Base-by-base conservation (phyloP, 2,888 invertebrate species). In the Hirudinaria manillensis region DNA sequence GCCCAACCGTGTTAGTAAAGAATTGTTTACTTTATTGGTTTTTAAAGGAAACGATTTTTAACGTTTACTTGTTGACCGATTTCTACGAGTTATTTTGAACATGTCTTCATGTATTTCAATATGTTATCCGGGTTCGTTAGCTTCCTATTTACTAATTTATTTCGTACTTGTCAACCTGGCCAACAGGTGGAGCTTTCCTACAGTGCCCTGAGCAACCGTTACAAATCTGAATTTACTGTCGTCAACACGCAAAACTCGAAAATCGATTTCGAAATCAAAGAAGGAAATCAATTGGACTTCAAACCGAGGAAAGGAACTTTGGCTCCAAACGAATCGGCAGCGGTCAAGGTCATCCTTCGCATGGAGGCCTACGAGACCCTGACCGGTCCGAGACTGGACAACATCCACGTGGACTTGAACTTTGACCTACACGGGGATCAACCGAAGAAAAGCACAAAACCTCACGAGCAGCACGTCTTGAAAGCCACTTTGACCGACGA, bases 241-340 rank as follows among this genome's bases (percentile, higher is more conserved):
- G 45, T 66, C 45, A 74, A 74, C 36, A 74, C 67, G 16, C 65
- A 56, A 36, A 74, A 45, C 7, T 61, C 61, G 3, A 61, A 24
- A 24, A 29, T 61, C 29, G 24, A 29, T 61, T 61, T 61, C 61
- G 24, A 27, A 29, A 61, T 27, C 61, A 61, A 61, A 29, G 24
- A 61, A 24, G 61, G 29, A 24, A 16, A 61, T 24, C 61, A 61
- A 61, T n/a, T 61, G 24, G 29, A 29, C 61, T 61, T 61, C 61
- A 29, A 61, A 29, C 61, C 61, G 24, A 27, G 6, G 29, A 24
- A 61, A n/a, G 61, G 61, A 10, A 61, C 24, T 61, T 61, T 61
- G 21, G 29, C 24, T 10, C 61, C 61, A 16, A 29, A 29, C 24
- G 61, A 61, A 29, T 27, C 61, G 21, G 61, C 61, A 10, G 21